Conservation (phyloP, 2,888 invertebrate species). For the Gastracanthus pulcherrimus region DNA sequence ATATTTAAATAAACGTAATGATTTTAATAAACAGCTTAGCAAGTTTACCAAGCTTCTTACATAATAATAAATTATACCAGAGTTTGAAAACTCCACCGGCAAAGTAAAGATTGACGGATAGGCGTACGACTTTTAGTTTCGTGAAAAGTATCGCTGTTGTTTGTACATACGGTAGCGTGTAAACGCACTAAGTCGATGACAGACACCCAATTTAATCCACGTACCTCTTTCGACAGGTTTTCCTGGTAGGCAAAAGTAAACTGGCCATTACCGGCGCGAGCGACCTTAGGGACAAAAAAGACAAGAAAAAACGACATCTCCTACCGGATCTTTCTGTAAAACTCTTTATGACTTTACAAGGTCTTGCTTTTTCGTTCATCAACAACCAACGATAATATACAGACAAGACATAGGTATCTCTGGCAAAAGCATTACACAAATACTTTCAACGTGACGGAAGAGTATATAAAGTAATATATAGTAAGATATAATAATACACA, state of each 20-base stretch:
- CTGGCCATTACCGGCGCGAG: conserved; percentile 82
- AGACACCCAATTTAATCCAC: conserved; percentile 60
- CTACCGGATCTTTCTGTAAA: conserved; percentile 67
- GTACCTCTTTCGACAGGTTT: conserved; percentile 79
- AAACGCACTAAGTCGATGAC: conserved; percentile 50
- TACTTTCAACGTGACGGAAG: conserved; percentile 13
- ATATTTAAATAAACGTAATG: no score
- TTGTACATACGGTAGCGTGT: conserved; percentile 61
- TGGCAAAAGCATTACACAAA: conserved; percentile 52
- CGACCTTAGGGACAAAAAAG: conserved; percentile 84
- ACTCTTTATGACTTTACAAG: conserved; percentile 26
- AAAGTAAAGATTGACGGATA: conserved; percentile 16
- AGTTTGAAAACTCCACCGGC: not conserved
- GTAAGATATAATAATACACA: not conserved
- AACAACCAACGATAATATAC: conserved; percentile 53
- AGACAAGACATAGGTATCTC: conserved; percentile 28
- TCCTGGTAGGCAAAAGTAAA: conserved; percentile 85
- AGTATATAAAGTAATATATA: not conserved
- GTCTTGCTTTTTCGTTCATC: conserved; percentile 13
- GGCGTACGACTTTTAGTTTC: not conserved
- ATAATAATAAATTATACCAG: not conserved
- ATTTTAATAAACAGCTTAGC: no score
- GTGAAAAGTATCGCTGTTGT: conserved; percentile 1
- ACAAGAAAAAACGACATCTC: conserved; percentile 73
- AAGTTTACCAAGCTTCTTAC: not conserved